phyloP scores from a whole-genome alignment of 2,113 vertebrate genomes.

The Orycteropus afer region DNA sequence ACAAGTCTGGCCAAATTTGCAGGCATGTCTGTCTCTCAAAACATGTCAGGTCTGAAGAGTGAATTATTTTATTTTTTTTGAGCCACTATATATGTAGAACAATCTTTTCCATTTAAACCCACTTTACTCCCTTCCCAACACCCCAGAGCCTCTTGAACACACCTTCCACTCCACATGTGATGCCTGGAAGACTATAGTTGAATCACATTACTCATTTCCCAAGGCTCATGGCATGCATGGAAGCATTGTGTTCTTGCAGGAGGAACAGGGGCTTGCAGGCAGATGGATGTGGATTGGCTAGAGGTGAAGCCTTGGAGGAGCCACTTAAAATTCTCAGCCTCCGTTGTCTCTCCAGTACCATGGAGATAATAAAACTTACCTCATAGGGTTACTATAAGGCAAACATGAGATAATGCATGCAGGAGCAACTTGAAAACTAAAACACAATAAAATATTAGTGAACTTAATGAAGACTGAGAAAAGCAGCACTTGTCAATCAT shows the following conservation, averaged over 20 bases:
- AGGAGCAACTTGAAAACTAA: constrained; percentile 7
- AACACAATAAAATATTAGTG: neutral
- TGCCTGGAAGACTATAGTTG: constrained; percentile 42
- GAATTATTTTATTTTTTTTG: constrained; percentile 60
- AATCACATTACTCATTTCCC: constrained; percentile 54
- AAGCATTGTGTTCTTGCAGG: neutral
- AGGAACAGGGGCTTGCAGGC: neutral
- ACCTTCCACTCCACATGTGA: constrained; percentile 55
- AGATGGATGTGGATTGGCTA: neutral
- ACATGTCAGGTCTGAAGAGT: constrained; percentile 77
- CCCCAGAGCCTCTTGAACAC: constrained; percentile 59
- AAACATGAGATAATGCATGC: neutral
- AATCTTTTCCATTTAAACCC: constrained; percentile 74
- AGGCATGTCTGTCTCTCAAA: constrained; percentile 83
- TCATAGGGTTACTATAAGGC: neutral
- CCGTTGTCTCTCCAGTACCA: neutral
- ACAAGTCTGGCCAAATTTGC: constrained; percentile 85
- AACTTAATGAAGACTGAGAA: neutral
- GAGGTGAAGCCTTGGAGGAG: neutral
- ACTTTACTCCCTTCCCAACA: constrained; percentile 58
- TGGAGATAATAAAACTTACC: neutral
- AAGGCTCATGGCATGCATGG: neutral
- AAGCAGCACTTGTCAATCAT: neutral
- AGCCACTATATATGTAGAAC: constrained; percentile 70
- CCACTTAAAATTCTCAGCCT: neutral